Base-by-base conservation (phyloP, 2,888 invertebrate genomes). In the Lasioglossum figueresi region DNA sequence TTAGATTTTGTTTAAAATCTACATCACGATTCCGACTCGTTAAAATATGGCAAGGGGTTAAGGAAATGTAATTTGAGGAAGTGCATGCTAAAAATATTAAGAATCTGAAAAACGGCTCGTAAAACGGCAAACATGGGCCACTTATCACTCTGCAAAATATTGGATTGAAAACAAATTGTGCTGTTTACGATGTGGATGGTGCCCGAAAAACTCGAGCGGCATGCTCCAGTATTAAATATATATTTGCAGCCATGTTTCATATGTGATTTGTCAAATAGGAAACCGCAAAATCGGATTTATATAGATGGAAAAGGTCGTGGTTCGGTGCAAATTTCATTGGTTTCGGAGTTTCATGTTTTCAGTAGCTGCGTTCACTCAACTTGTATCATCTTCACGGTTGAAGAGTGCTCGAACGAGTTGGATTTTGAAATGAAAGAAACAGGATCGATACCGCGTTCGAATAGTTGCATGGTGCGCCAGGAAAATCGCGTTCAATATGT, bases 401-500 rank as follows among this genome's bases (percentile, higher is more conserved):
- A 78, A 66, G 63, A 81, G 85, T 78, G 43, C 73, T 80, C 75
- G 76, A 74, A 72, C 73, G n/a, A 73, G 80, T 80, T 68, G 79
- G 79, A 85, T 78, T 85, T 88, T 73, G 70, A 75, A 81, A 84
- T 80, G 83, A 88, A 88, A 85, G 82, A 80, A 80, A 71, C 34
- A 71, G 68, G 71, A 89, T 89, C 80, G 89, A 79, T 48, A 79
- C 77, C 19, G 43, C 66, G 78, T 75, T 23, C 74, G 71, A 80
- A 89, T 85, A 73, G 75, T 87, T 80, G 80, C 70, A 82, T 48
- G 31, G 43, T 56, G 37, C 73, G 66, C 80, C 27, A 59, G 73
- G 63, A 70, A 73, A 88, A 87, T 89, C 88, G 84, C 84, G 84
- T 80, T 86, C 77, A 84, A 43, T 34, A 23, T 48, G 78, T 80